Evolutionary conservation across 2,113 vertebrate genomes (phyloP), one percentile per base, ranked within the genome.

Genomic region (Psammodynastes pulverulentus): DNA sequence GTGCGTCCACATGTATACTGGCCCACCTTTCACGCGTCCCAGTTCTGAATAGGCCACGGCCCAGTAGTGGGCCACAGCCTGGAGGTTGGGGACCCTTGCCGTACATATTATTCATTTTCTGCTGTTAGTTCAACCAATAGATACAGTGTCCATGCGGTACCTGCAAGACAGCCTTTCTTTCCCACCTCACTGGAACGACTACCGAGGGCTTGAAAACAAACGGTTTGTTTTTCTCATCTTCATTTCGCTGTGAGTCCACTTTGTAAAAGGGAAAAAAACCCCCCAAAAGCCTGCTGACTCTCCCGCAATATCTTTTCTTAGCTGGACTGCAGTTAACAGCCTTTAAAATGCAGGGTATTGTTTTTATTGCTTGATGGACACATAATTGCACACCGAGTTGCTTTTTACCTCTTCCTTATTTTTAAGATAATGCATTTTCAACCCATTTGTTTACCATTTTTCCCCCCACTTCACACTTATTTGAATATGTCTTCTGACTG

Each of bases 401-500:
- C 12, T 92, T 92, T 84, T 2, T 15, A 87, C 8, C 9, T 51
- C 45, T 92, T 94, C 45, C 49, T 52, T 84, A 53, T 26, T 86
- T 84, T 13, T 39, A 56, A 46, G 12, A 84, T 90, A 93, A 86
- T 72, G 17, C 7, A 86, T 0, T 0, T 94, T 90, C 46, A 91
- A 56, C 23, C n/a, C 0, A 5, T 89, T 92, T 84, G 2, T 91
- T 94, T 94, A 23, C 17, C 89, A 49, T 87, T 84, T 4, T 1
- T 91, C 90, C 67, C 1, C 62, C 4, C 62, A 53, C 12, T 34
- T 13, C 62, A n/a, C 48, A 0, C 56, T 72, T 51, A 3, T 43
- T 79, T 91, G 92, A 58, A 34, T 93, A 0, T 0, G 84, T 94
- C 91, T 96, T 94, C 58, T 10, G 21, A 39, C 12, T 0, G 86